These are phyloP conservation scores for Sebastes diaconus DNA, from an alignment of 2,797 vertebrate species.

Conservation along the genomic window DNA sequence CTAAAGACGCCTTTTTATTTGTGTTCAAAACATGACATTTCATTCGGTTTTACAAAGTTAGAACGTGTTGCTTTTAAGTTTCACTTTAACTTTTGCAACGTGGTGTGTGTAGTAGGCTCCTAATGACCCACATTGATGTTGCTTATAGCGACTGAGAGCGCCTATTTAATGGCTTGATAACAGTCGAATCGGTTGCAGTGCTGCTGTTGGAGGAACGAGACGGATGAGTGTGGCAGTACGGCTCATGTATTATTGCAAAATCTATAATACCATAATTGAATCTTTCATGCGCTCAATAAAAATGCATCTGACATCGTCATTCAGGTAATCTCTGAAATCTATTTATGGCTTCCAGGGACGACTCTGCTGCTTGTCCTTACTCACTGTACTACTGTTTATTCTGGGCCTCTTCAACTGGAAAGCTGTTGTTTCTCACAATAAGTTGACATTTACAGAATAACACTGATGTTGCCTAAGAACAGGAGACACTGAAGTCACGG, in stretches of 20 bases:
- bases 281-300: neutral
- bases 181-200: too few relatives aligned
- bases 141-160: too few relatives aligned
- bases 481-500: slow-evolving; percentile 29
- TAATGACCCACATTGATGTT: too few relatives aligned
- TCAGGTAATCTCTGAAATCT: slow-evolving; percentile 14
- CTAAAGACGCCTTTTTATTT: too few relatives aligned
- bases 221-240: slow-evolving; percentile 16
- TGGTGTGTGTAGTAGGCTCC: too few relatives aligned
- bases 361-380: neutral
- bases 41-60: too few relatives aligned
- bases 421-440: slow-evolving; percentile 55
- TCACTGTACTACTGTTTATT: neutral
- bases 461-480: neutral
- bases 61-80: too few relatives aligned
- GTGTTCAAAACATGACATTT: too few relatives aligned
- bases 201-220: neutral
- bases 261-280: neutral
- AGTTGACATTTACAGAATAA: slow-evolving; percentile 29
- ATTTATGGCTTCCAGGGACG: slow-evolving; percentile 28
- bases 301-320: neutral
- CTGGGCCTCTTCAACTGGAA: slow-evolving; percentile 14
- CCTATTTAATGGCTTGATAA: too few relatives aligned
- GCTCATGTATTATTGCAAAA: slow-evolving; percentile 55
- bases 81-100: too few relatives aligned